Conservation (phyloP, 2,113 vertebrate genomes). For the Trichomycterus rosablanca region DNA sequence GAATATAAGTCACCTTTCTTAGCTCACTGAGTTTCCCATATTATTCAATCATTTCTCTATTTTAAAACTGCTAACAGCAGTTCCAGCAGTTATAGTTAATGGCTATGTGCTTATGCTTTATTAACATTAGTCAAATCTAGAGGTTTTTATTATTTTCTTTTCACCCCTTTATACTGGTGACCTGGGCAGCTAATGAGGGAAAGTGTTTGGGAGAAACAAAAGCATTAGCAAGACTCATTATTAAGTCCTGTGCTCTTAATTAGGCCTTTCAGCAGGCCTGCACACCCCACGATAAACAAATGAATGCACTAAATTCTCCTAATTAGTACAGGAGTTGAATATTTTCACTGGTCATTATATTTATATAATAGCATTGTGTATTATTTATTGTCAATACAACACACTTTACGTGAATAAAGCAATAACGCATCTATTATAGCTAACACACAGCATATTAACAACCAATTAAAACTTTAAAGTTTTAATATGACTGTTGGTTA, state of each 20-base stretch:
- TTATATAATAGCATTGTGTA: constrained; percentile 27
- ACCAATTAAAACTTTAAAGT: constrained; percentile 16
- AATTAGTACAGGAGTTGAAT: constrained; percentile 40
- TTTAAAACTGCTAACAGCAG: constrained; percentile 27
- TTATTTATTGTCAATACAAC: constrained; percentile 33
- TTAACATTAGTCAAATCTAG: constrained; percentile 20
- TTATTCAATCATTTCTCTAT: neutral
- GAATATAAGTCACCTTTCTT: neutral
- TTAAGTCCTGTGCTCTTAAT: constrained; percentile 53
- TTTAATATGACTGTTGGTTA: constrained; percentile 1
- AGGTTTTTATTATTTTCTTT: constrained; percentile 1
- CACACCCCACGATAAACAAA: constrained; percentile 46
- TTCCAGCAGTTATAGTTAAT: constrained; percentile 24
- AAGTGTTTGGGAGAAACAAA: constrained; percentile 31
- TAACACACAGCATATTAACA: neutral
- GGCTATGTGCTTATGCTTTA: constrained; percentile 19
- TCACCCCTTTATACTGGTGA: constrained; percentile 10
- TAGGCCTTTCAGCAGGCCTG: constrained; percentile 44
- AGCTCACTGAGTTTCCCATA: constrained; percentile 22
- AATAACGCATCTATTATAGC: constrained; percentile 10
- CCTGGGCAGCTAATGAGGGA: constrained; percentile 26
- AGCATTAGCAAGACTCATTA: constrained; percentile 53
- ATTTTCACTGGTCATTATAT: constrained; percentile 29
- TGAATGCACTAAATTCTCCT: constrained; percentile 15
- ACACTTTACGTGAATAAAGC: constrained; percentile 6